Evolutionary conservation across 2,888 invertebrate genomes (phyloP).

Genomic region (Dolomedes plantarius): DNA sequence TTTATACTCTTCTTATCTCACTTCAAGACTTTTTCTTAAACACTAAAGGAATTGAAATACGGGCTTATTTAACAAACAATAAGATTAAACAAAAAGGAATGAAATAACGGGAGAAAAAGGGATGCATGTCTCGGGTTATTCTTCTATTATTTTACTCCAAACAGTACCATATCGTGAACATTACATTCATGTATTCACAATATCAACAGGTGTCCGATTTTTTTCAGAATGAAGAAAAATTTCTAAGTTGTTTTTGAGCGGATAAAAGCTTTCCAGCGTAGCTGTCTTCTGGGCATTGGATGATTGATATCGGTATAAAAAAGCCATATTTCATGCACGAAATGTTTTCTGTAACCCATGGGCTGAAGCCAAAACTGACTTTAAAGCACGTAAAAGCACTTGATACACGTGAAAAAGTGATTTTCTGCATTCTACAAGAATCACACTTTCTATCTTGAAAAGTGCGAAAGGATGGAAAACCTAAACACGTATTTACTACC

Average conservation of each 20-base stretch:
- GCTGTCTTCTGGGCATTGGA: constrained; percentile 48
- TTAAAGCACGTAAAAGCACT: constrained; percentile 17
- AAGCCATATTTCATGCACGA: constrained; percentile 33
- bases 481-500: no score
- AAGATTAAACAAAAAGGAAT: no score
- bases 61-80: no score
- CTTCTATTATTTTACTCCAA: no score
- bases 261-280: constrained; percentile 68
- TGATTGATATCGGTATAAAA: constrained; percentile 62
- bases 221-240: not conserved
- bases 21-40: no score
- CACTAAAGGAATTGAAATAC: no score
- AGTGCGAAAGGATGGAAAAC: no score
- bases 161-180: not conserved
- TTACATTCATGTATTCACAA: not conserved
- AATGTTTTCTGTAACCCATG: constrained; percentile 34
- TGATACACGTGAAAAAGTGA: constrained; percentile 18
- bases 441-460: no score
- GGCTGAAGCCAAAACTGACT: not conserved
- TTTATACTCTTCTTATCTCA: no score
- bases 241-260: not conserved
- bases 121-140: no score
- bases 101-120: no score
- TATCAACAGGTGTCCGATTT: not conserved
- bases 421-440: not conserved